Evolutionary conservation across 2,888 invertebrate species (phyloP), one percentile per base, ranked within the genome.

Genomic region (Elegia similella): DNA sequence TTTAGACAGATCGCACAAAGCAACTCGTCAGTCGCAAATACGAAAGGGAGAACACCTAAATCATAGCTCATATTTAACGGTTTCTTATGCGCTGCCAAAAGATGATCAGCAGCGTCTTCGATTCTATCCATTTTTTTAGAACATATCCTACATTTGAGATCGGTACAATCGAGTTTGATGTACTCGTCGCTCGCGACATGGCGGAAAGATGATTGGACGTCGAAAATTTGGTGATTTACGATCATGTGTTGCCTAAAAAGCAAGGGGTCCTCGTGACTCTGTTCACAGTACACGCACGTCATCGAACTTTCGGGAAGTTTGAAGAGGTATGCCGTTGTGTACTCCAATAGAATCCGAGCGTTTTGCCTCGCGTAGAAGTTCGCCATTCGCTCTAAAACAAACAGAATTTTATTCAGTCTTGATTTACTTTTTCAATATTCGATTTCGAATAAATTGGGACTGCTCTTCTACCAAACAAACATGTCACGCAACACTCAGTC

Each of bases 301-400:
- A 47, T 13, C 5, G n/a, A 64, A 10, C 64, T 62, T 52, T 66
- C 70, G 52, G 65, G 67, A 38, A 71, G 59, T 62, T 69, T 69
- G 47, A 47, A 47, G 12, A 29, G 75, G 60, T 69, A 72, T 58
- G 71, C 74, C 16, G 75, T 71, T 1, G 74, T 69, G 60, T 68
- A 65, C 56, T 63, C 63, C 59, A 75, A 64, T 59, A 75, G 58
- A 42, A 56, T 63, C 62, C 67, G 61, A 52, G 72, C 73, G 63
- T 73, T 73, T 63, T 64, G 66, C 60, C 69, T 63, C 60, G 68
- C 64, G 66, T 61, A 59, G 64, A 61, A 44, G 65, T 61, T 61
- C 66, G 64, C 63, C 67, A 63, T 67, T 66, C 60, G 62, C 61
- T 72, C 72, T 72, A 72, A 65, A 72, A 72, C 71, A 72, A 64